phyloP scores from a whole-genome alignment of 2,797 vertebrate species.

The Pempheris klunzingeri region DNA sequence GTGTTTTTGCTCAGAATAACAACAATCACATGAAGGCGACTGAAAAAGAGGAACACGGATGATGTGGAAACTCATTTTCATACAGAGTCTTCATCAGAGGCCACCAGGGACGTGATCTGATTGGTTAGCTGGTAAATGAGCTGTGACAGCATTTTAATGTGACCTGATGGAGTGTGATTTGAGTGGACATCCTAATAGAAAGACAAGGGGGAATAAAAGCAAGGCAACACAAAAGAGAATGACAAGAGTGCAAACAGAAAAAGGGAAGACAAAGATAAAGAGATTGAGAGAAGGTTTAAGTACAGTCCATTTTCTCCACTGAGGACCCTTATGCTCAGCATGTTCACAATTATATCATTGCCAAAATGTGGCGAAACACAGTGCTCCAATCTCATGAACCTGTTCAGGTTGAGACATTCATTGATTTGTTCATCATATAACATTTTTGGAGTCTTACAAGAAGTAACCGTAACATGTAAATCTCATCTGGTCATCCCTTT shows the following conservation, averaged over 20 bases:
- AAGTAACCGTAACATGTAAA: too few species aligned
- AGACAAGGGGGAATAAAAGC: not conserved
- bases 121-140: conserved; percentile 44
- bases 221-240: not conserved
- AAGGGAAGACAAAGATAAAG: not conserved
- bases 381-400: not conserved
- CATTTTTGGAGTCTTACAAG: too few species aligned
- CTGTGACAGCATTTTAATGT: conserved; percentile 36
- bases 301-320: not conserved
- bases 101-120: conserved; percentile 12
- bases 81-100: conserved; percentile 1
- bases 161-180: conserved; percentile 29
- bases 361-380: not conserved
- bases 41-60: not conserved
- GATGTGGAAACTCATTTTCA: conserved; percentile 10
- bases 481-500: not conserved
- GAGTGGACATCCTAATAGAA: conserved; percentile 1
- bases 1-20: not conserved
- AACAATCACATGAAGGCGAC: not conserved
- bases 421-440: too few species aligned
- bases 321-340: not conserved
- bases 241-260: not conserved
- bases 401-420: not conserved
- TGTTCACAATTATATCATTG: not conserved
- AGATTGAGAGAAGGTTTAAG: not conserved